Base-by-base conservation (phyloP, 92 coral and sea anemone genomes). In the Zoanthus sansibaricus region DNA sequence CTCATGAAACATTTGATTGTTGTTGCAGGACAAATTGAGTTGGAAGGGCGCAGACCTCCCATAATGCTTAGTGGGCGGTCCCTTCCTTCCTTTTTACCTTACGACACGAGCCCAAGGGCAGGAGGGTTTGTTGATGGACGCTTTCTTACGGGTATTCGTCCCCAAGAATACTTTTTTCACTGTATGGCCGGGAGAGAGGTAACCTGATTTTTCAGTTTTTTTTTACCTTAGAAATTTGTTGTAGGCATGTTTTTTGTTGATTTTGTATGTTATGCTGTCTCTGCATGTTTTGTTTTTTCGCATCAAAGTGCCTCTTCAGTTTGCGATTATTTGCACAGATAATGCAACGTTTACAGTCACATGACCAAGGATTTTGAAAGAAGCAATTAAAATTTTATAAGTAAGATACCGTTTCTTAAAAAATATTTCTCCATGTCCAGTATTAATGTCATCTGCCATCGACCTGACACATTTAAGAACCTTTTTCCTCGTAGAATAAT, bases 151-250 rank as follows among this genome's bases (percentile, higher is more conserved):
- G 99, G 99, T 33, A 97, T 97, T 18, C 80, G 97, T 72, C 99
- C 99, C 16, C 99, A 97, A 86, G 99, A 97, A 89, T 97, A 97
- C 86, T 97, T 97, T 86, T 97, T 97, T 86, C 99, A 97, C 82
- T 97, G 99, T 54, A 97, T 97, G 99, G 99, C 99, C 10, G 99
- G 99, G 12, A 94, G 99, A 92, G 99, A 97, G 98, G 99, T 93
- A 86, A 31, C 76, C 47, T 6, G 25, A n/a, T n/a, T 17, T 62
- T 62, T 51, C 13, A 4, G 17, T 62, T n/a, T 15, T 33, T n/a
- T 15, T 58, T 15, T 67, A 82, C 69, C 7, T 1, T 17, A 17
- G 9, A 0, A 17, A 62, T n/a, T 62, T n/a, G 9, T 17, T 17
- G 69, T 17, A n/a, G 9, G 30, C 21, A 20, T 31, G 9, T 62